Conservation (phyloP, 37 sponge, comb jelly and placozoan species). For the Beroe forskalii region DNA sequence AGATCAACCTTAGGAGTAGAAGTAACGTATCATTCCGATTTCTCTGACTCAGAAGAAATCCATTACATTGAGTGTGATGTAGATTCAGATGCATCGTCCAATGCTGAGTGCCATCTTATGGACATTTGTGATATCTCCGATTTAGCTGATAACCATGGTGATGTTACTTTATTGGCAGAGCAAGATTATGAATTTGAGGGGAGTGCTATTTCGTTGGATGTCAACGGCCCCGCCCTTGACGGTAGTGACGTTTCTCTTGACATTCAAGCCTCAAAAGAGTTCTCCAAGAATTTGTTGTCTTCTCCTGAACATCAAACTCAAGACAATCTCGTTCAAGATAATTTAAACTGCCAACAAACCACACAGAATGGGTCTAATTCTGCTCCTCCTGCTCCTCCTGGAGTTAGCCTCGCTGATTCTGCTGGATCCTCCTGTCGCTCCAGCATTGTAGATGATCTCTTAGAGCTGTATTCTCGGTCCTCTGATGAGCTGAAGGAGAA, state of each 20-base stretch:
- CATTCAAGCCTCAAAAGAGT: neutral
- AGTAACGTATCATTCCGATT: constrained; percentile 45
- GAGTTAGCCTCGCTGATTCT: neutral
- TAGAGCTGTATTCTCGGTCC: neutral
- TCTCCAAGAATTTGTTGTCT: neutral
- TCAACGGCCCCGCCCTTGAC: neutral
- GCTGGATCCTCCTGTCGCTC: neutral
- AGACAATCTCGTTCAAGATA: too few relatives aligned
- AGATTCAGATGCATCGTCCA: neutral
- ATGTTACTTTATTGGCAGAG: neutral
- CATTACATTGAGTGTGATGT: constrained; percentile 57
- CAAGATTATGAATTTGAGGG: neutral
- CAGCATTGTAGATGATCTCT: constrained; percentile 1
- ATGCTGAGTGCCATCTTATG: neutral
- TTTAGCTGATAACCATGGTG: neutral
- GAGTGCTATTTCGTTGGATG: neutral
- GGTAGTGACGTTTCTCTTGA: neutral
- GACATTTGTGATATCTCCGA: neutral
- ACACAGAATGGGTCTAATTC: too few relatives aligned
- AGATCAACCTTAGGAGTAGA: constrained; percentile 25
- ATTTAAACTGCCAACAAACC: too few relatives aligned
- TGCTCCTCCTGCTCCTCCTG: neutral
- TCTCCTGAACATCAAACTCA: neutral
- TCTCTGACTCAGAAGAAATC: constrained; percentile 33
- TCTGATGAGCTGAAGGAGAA: neutral